Conservation (phyloP, 92 coral and sea anemone species). For the Phenganax marumi region DNA sequence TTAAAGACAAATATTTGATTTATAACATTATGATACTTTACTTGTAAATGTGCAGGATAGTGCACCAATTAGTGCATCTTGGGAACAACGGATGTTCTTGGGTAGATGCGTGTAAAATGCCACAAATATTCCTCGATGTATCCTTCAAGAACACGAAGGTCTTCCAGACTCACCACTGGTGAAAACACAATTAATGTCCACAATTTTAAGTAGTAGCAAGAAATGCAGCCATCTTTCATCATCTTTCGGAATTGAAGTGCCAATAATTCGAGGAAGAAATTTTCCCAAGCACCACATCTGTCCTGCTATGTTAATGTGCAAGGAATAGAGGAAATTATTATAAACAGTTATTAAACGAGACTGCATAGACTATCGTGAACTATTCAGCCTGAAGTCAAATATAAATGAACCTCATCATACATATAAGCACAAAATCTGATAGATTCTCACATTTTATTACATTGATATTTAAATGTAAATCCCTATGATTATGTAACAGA, state of each 20-base stretch:
- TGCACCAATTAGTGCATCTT: constrained; percentile 68
- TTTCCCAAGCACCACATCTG: constrained; percentile 65
- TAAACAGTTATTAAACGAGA: too few species aligned
- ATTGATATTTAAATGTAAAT: too few species aligned
- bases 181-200: constrained; percentile 51
- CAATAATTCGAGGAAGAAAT: constrained; percentile 54
- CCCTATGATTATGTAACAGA: too few species aligned
- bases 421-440: too few species aligned
- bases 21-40: too few species aligned
- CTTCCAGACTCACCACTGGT: constrained; percentile 45
- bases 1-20: too few species aligned
- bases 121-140: constrained; percentile 60
- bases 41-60: constrained; percentile 56
- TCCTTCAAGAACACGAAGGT: constrained; percentile 50
- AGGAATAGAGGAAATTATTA: background rate
- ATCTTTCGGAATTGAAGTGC: constrained; percentile 49
- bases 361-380: too few species aligned
- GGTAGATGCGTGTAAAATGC: constrained; percentile 46
- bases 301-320: constrained; percentile 45
- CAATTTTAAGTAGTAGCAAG: constrained; percentile 41
- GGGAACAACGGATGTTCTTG: constrained; percentile 61
- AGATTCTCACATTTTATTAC: too few species aligned
- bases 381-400: too few species aligned
- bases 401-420: too few species aligned
- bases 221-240: constrained; percentile 61